Evolutionary conservation across 2,888 invertebrate genomes (phyloP), one percentile per base, ranked within the genome.

Genomic region (Netelia melanura): DNA sequence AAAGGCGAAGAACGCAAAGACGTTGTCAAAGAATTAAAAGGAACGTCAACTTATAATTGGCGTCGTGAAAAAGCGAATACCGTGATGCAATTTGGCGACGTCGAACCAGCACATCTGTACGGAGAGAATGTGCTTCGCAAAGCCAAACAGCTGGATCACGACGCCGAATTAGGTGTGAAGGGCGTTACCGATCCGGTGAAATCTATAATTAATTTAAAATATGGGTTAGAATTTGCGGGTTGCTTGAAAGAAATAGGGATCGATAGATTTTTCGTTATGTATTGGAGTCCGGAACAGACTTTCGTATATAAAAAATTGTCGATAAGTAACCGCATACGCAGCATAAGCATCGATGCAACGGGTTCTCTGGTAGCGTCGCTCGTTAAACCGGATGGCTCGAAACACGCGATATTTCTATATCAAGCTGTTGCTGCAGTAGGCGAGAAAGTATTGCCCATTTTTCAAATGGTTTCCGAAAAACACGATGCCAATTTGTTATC

Each of bases 401-500:
- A 80, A 68, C 52, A 67, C n/a, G 75, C 75, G 8, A 82, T 88
- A 1, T 89, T 87, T 85, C 43, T 90, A 3, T 89, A 89, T 25
- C 88, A 89, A 71, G 82, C 86, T 11, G 79, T 88, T 14, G 65
- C 84, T 14, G 30, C 76, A 10, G 86, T 75, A 43, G 67, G 86
- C 10, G 64, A 72, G 6, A 87, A 86, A 17, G 88, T 87, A 11
- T 70, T 89, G 6, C 89, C 89, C 0, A 11, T 90, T 6, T 87
- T 87, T 30, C 89, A 90, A 79, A 82, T 88, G 83, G 30, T 90
- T 14, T 89, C 89, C 0, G 88, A 88, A 43, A 88, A 86, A 64
- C 88, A 90, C 67, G 89, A 90, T 61, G 85, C 88, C 0, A 87
- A 88, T 64, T 83, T 81, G 5, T 70, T 87, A 8, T 38, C 68